Percentiles rank a stretch among this genome's conserved stretches.
Evolutionary conservation across 2,797 vertebrate genomes (phyloP).

Genomic region (Numenius phaeopus): DNA sequence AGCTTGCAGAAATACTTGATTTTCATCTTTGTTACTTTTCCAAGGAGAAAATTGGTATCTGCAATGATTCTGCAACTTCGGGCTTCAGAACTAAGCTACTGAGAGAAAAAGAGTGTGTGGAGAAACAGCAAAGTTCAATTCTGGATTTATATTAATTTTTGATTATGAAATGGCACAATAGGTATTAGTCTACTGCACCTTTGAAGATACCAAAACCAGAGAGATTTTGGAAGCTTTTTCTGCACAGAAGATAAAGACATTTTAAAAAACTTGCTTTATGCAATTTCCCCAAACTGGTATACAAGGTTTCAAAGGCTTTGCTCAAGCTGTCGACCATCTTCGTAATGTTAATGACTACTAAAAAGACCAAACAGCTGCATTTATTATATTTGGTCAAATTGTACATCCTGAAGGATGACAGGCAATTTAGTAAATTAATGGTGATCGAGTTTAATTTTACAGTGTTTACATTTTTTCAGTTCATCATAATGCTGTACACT

Average conservation of each 20-base stretch:
- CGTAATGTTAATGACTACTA: conserved; percentile 29
- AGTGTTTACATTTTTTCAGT: conserved; percentile 25
- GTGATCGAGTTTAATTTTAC: conserved; percentile 10
- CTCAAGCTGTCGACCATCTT: conserved; percentile 23
- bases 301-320: not conserved
- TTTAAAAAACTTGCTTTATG: not conserved
- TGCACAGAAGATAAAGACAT: not conserved
- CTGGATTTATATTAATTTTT: conserved; percentile 13
- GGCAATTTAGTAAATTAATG: conserved; percentile 25
- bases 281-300: not conserved
- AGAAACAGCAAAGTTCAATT: conserved; percentile 1
- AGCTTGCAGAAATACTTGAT: not conserved
- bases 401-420: not conserved
- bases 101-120: not conserved
- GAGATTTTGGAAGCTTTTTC: not conserved
- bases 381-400: not conserved
- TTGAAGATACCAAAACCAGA: not conserved
- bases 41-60: conserved; percentile 39
- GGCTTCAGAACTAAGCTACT: conserved; percentile 28
- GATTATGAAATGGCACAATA: conserved; percentile 2
- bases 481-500: not conserved
- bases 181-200: not conserved
- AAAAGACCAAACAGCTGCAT: not conserved
- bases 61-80: conserved; percentile 10
- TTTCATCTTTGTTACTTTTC: conserved; percentile 48